Evolutionary conservation across 2,888 invertebrate genomes (phyloP).

Genomic region (Labia minor): DNA sequence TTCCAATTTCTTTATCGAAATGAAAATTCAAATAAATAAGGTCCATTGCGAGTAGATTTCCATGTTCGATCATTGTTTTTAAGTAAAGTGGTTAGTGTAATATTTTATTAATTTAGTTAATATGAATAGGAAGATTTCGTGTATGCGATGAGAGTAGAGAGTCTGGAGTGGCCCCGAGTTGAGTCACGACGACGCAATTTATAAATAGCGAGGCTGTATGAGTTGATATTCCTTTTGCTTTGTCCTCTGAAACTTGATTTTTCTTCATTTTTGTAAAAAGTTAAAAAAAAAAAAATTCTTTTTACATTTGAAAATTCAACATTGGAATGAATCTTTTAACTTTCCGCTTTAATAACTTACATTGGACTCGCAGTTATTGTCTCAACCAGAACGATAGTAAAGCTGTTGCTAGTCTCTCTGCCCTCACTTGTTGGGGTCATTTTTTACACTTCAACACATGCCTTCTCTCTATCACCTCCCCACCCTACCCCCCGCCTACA

Average conservation of each 20-base stretch:
- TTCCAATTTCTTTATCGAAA: no score
- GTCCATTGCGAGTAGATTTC: not conserved
- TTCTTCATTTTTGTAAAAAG: no score
- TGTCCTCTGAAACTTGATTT: not conserved
- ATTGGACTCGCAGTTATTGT: no score
- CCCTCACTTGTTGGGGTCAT: not conserved
- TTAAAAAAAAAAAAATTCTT: no score
- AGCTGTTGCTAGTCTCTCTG: not conserved
- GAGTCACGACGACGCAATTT: not conserved
- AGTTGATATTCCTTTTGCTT: not conserved
- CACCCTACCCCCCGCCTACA: not conserved
- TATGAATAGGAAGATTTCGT: not conserved
- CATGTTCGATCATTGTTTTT: not conserved
- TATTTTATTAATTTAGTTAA: not conserved
- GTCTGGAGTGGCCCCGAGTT: not conserved
- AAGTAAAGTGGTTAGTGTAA: not conserved
- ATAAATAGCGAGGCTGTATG: not conserved
- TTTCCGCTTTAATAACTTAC: no score
- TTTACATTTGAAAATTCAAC: no score
- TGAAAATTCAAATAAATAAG: not conserved
- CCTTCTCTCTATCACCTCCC: not conserved
- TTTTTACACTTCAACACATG: not conserved
- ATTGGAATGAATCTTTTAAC: no score
- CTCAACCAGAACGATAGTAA: no score
- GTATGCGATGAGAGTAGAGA: not conserved